Conservation (phyloP, 2,797 vertebrate species). For the Cephalopachus bancanus region DNA sequence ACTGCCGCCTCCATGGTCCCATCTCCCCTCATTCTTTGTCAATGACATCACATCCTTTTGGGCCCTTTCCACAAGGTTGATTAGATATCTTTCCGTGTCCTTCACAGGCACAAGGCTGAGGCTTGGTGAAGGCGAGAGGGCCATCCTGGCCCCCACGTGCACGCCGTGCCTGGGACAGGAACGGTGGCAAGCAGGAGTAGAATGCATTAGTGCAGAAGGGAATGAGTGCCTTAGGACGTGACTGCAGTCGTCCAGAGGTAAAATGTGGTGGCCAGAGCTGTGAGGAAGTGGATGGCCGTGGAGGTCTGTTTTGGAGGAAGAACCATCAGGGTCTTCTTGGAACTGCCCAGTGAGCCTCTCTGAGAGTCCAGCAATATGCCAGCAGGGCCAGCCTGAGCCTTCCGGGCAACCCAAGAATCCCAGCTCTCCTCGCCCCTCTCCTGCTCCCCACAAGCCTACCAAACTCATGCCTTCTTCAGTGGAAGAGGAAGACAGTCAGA, state of each 20-base stretch:
- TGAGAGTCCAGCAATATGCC: background rate
- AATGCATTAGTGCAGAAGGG: fast-evolving
- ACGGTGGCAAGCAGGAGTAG: fast-evolving
- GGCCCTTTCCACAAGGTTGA: background rate
- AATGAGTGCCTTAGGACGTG: fast-evolving
- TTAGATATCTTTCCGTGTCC: background rate
- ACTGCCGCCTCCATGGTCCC: background rate
- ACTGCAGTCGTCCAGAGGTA: fast-evolving
- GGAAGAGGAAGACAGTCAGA: background rate
- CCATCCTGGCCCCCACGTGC: fast-evolving
- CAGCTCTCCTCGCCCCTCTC: background rate
- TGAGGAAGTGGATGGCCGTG: background rate
- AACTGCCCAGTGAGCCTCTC: background rate
- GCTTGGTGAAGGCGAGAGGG: background rate
- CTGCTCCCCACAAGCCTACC: background rate
- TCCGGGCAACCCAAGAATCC: background rate
- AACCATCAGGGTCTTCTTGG: background rate
- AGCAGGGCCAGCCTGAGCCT: background rate
- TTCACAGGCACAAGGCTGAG: fast-evolving
- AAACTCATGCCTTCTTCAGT: background rate
- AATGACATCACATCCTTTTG: background rate
- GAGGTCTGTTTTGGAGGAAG: background rate
- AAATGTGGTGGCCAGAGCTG: background rate
- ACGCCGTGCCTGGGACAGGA: fast-evolving
- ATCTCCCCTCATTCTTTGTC: background rate